Base-by-base conservation (phyloP, 2,797 vertebrate species). In the Cirrhinus mrigala region DNA sequence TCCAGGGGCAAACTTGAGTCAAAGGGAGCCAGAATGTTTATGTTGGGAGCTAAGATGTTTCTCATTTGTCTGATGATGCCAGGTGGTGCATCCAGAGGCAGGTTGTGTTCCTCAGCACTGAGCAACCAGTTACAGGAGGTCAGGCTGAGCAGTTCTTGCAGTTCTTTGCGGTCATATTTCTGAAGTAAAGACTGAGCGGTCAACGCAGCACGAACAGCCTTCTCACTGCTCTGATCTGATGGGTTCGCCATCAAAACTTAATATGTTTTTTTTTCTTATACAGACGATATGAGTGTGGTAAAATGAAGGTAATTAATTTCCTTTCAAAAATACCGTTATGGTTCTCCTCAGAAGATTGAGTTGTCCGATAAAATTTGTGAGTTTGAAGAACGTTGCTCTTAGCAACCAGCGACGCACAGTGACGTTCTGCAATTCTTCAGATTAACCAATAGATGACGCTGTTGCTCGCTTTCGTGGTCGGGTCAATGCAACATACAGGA, bases 61-160 rank as follows among this genome's bases (percentile, higher is more conserved):
- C 91, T 95, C 85, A 96, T 90, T 62, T 95, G 92, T 75, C 86
- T 91, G 82, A 95, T 92, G 12, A 96, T 79, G 29, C 94, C 95
- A 9, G 88, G 88, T 0, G 94, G 93, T 1, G 86, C 81, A 1
- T 95, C 93, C 14, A 86, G 12, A 0, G 91, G 92, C 15, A 86
- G 82, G 6, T n/a, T 88, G 3, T 87, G 22, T 2, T 93, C 92
- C 1, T 95, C 94, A 82, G 90, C 91, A 79, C 90, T 66, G 16
- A 92, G 81, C 79, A 96, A 44, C 94, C 94, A 96, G 80, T 89
- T 94, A 71, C 91, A 91, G 0, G 91, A 70, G 0, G 89, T 83
- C 1, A 87, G 88, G 37, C 92, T 89, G 20, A 95, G 86, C 80
- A 95, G 87, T 71, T 95, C 94, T 79, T 95, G 93, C 2, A 94